These are phyloP conservation scores for Parthenolecanium corni DNA, from an alignment of 2,888 invertebrate species.

Conservation along the genomic window DNA sequence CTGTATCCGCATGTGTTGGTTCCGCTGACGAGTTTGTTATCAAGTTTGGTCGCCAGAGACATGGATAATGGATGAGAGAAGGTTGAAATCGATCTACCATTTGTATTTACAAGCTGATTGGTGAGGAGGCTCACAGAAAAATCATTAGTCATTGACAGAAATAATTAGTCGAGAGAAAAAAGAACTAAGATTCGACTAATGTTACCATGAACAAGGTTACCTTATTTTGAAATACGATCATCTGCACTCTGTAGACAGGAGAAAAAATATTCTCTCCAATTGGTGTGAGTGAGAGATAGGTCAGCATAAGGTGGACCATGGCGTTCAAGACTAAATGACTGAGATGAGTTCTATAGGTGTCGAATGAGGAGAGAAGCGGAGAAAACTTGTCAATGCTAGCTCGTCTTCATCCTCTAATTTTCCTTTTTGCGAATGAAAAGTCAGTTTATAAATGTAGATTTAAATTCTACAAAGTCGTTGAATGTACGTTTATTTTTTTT, in stretches of 20 bases:
- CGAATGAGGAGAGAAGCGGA: no score
- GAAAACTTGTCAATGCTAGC: no score
- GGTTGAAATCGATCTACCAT: neutral
- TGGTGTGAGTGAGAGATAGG: neutral
- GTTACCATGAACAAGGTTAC: slow-evolving; percentile 3
- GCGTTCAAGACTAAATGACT: no score
- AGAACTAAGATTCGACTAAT: neutral
- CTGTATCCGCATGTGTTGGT: slow-evolving; percentile 41
- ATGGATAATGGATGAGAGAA: neutral
- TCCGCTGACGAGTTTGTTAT: slow-evolving; percentile 15
- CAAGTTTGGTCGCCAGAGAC: slow-evolving; percentile 8
- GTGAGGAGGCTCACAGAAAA: neutral
- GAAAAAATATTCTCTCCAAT: neutral
- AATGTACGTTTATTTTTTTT: no score
- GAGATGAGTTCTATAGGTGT: no score
- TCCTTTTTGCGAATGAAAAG: no score
- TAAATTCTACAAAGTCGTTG: no score
- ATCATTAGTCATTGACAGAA: neutral
- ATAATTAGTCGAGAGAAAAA: neutral
- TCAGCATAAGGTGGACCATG: no score
- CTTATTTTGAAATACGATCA: neutral
- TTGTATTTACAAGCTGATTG: neutral
- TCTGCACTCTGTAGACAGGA: neutral
- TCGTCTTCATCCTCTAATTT: no score
- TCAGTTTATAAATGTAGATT: no score